phyloP scores from a whole-genome alignment of 2,113 vertebrate genomes.

The Chlorocebus sabaeus region DNA sequence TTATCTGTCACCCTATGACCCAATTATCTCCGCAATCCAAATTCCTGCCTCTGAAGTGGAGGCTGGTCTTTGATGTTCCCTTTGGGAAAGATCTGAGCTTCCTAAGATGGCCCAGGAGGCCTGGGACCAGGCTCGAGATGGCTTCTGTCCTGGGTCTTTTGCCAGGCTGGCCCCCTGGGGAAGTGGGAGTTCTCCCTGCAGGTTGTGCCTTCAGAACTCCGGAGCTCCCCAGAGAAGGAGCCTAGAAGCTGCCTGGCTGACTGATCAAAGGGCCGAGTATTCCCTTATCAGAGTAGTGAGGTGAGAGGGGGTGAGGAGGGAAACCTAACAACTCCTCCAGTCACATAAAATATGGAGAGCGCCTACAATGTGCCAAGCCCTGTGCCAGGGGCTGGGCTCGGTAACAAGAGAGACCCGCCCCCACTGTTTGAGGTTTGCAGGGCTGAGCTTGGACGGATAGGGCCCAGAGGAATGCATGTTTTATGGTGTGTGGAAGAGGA shows the following conservation, averaged over 20 bases:
- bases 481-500: not conserved
- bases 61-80: constrained; percentile 16
- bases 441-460: not conserved
- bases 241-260: not conserved
- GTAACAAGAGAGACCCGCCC: not conserved
- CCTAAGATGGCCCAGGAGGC: not conserved
- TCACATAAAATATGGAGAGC: not conserved
- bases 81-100: not conserved
- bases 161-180: not conserved
- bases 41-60: not conserved
- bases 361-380: not conserved
- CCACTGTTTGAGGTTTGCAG: not conserved
- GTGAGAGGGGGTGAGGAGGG: not conserved
- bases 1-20: not conserved
- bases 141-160: not conserved
- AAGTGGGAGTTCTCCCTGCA: not conserved
- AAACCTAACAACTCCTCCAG: not conserved
- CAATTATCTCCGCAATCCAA: not conserved
- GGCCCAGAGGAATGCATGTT: no score
- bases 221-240: not conserved
- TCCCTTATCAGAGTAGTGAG: not conserved
- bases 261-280: not conserved
- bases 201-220: not conserved
- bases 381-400: not conserved
- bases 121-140: not conserved